Conservation (phyloP, 2,888 invertebrate genomes). For the Hirtodrosophila cameraria region DNA sequence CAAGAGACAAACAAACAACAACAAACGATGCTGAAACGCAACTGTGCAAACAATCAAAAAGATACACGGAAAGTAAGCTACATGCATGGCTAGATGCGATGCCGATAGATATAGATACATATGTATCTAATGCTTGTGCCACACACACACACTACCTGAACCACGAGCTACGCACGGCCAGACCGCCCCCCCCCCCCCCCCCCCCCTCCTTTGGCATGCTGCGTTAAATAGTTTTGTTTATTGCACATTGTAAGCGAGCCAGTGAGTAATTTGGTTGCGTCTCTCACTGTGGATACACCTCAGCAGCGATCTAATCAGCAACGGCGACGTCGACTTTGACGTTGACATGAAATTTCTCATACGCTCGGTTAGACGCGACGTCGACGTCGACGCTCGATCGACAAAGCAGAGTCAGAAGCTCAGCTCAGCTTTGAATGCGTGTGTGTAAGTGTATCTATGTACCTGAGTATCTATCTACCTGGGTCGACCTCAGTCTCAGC, state of each 20-base stretch:
- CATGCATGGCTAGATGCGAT: slow-evolving; percentile 65
- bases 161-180: slow-evolving; percentile 41
- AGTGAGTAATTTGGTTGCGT: slow-evolving; percentile 54
- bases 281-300: slow-evolving; percentile 39
- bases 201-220: not conserved
- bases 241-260: slow-evolving; percentile 65
- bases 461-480: slow-evolving; percentile 42
- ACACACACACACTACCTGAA: slow-evolving; percentile 27
- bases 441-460: slow-evolving; percentile 7
- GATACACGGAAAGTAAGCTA: slow-evolving; percentile 66
- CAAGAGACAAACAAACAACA: slow-evolving; percentile 21
- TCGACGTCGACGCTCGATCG: slow-evolving; percentile 65
- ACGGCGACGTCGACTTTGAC: slow-evolving; percentile 38
- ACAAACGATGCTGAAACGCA: slow-evolving; percentile 52
- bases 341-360: slow-evolving; percentile 71
- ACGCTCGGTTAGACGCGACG: slow-evolving; percentile 74
- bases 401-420: slow-evolving; percentile 11
- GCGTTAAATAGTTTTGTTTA: slow-evolving; percentile 73
- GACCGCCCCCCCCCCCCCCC: slow-evolving; percentile 5
- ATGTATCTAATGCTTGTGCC: slow-evolving; percentile 13
- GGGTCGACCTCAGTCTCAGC: slow-evolving; percentile 26
- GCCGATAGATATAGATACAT: slow-evolving; percentile 27
- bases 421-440: slow-evolving; percentile 11
- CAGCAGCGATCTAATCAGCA: slow-evolving; percentile 72
- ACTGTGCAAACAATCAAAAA: slow-evolving; percentile 65